Conservation (phyloP, 2,113 vertebrate genomes). For the Brachyhypopomus gauderio region DNA sequence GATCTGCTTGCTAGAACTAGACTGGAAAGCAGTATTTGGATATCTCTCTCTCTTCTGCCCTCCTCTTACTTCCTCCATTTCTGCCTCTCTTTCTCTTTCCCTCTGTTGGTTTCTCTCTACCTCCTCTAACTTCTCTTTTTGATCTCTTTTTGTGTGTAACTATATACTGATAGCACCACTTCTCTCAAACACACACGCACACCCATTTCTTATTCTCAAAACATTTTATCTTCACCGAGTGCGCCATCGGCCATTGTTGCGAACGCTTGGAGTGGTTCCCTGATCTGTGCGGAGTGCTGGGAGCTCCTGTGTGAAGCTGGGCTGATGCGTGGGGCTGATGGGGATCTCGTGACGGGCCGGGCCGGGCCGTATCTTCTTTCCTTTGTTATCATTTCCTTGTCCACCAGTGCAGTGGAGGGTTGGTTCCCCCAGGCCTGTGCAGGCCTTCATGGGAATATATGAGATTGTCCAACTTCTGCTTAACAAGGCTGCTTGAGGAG, state of each 20-base stretch:
- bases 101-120: background rate
- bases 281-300: no score
- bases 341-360: constrained; percentile 24
- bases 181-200: background rate
- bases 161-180: background rate
- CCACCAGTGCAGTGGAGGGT: constrained; percentile 28
- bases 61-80: background rate
- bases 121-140: background rate
- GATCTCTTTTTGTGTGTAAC: background rate
- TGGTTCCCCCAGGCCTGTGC: constrained; percentile 27
- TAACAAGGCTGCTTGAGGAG: constrained; percentile 36
- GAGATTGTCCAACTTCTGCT: constrained; percentile 15
- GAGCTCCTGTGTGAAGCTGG: background rate
- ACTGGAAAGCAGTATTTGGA: no score
- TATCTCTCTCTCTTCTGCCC: background rate
- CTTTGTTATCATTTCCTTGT: constrained; percentile 47
- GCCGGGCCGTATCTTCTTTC: constrained; percentile 17
- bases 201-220: background rate
- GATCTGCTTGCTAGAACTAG: background rate
- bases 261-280: constrained; percentile 19
- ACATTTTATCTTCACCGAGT: background rate
- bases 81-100: background rate
- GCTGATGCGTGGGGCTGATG: background rate
- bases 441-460: constrained; percentile 36
- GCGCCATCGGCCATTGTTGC: background rate